Percentiles rank a stretch among this genome's conserved stretches.
Evolutionary conservation across 2,797 vertebrate genomes (phyloP).

Genomic region (Paguma larvata): DNA sequence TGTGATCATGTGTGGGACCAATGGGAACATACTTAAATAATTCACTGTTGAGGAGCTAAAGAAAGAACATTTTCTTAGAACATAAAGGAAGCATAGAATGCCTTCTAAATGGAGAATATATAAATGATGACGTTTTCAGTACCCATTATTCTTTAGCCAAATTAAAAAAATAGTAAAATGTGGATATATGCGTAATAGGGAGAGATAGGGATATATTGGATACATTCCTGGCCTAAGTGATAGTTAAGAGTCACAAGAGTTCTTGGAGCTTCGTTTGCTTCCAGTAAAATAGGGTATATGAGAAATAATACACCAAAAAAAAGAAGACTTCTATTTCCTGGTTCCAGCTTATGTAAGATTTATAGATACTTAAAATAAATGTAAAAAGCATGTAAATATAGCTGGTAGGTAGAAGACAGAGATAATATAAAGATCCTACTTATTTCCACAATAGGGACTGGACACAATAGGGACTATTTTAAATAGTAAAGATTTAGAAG

Average conservation of each 20-base stretch:
- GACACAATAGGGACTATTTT: not conserved
- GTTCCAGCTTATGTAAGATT: conserved; percentile 88
- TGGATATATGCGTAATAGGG: conserved; percentile 33
- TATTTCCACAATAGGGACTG: not conserved
- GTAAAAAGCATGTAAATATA: conserved; percentile 51
- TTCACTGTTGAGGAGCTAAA: not conserved
- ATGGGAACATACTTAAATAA: conserved; percentile 12
- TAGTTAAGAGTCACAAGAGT: conserved; percentile 50
- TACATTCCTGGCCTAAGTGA: not conserved
- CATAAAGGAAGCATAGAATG: not conserved
- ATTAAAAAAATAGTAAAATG: conserved; percentile 78
- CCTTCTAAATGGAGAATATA: conserved; percentile 46
- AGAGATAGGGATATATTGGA: not conserved
- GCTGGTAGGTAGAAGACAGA: not conserved
- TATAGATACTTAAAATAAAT: conserved; percentile 92
- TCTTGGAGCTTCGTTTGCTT: conserved; percentile 79
- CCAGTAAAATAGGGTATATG: conserved; percentile 73
- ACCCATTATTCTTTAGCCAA: conserved; percentile 62
- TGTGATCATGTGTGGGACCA: not conserved
- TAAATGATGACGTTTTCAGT: conserved; percentile 69
- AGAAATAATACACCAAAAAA: conserved; percentile 77
- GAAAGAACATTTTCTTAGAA: conserved; percentile 77
- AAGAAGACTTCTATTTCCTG: conserved; percentile 83
- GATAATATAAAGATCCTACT: not conserved
- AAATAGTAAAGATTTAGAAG: conserved; percentile 40